Conservation (phyloP, 1,140 invertebrate species). For the Lepeophtheirus salmonis region DNA sequence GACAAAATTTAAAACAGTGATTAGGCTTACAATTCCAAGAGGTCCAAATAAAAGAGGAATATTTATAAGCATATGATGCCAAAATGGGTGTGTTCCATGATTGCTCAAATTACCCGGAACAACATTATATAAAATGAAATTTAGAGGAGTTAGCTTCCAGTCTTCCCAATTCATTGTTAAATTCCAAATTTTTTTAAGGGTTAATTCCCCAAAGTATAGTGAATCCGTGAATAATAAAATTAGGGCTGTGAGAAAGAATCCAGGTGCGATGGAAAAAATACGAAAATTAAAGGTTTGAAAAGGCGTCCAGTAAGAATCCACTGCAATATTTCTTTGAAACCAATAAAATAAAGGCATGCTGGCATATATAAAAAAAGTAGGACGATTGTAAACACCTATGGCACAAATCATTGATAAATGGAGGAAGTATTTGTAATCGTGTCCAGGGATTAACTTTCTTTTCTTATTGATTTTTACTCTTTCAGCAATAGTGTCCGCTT, state of each 20-base stretch:
- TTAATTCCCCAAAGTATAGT: constrained; percentile 15
- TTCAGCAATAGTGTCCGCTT: constrained; percentile 6
- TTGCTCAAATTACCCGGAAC: constrained; percentile 13
- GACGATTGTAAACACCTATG: constrained; percentile 15
- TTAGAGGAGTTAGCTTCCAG: constrained; percentile 14
- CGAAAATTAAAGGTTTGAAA: constrained; percentile 19
- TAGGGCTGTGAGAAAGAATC: neutral
- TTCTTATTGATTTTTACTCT: constrained; percentile 16
- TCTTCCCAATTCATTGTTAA: constrained; percentile 14
- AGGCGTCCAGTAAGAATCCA: constrained; percentile 7
- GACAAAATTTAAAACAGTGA: constrained; percentile 5
- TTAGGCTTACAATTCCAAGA: constrained; percentile 1
- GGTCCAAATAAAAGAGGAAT: constrained; percentile 11
- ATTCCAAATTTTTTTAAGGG: constrained; percentile 11
- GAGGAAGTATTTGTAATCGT: constrained; percentile 15
- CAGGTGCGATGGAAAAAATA: neutral
- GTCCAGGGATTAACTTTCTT: constrained; percentile 13
- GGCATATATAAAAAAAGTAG: constrained; percentile 15
- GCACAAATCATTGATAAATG: constrained; percentile 6
- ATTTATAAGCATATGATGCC: constrained; percentile 8
- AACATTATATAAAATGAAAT: constrained; percentile 17
- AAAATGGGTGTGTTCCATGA: constrained; percentile 15
- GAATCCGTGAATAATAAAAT: constrained; percentile 13
- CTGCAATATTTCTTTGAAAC: constrained; percentile 12
- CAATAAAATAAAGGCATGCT: constrained; percentile 10